phyloP scores from a whole-genome alignment of 1,140 invertebrate genomes.

The Charaxes varanes region DNA sequence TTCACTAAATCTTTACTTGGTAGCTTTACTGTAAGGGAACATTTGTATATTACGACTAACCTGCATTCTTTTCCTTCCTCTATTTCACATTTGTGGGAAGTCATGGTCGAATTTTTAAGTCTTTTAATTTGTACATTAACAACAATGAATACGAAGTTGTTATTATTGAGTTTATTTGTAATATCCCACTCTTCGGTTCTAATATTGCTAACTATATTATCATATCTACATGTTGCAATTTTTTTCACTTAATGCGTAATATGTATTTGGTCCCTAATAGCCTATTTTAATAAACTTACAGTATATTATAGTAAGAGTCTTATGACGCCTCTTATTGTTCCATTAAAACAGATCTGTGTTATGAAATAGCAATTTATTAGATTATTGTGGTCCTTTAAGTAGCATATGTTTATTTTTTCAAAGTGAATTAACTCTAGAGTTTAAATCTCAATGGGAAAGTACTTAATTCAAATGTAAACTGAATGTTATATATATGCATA shows the following conservation, averaged over 20 bases:
- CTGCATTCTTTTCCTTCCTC: too few relatives aligned
- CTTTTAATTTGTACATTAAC: too few relatives aligned
- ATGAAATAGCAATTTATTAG: slow-evolving; percentile 11
- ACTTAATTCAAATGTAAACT: slow-evolving; percentile 39
- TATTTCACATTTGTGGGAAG: too few relatives aligned
- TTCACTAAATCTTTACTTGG: slow-evolving; percentile 1
- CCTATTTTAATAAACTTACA: slow-evolving; percentile 10
- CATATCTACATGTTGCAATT: too few relatives aligned
- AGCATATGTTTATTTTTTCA: slow-evolving; percentile 15
- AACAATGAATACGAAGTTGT: too few relatives aligned
- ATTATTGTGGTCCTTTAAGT: slow-evolving; percentile 12
- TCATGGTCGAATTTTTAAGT: too few relatives aligned
- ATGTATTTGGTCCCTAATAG: too few relatives aligned
- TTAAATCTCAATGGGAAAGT: slow-evolving; percentile 38
- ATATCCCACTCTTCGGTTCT: too few relatives aligned
- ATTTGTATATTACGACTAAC: too few relatives aligned
- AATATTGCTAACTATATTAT: too few relatives aligned
- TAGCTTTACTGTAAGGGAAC: slow-evolving; percentile 14
- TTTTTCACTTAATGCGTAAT: too few relatives aligned
- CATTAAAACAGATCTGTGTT: slow-evolving; percentile 16
- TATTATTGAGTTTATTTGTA: too few relatives aligned
- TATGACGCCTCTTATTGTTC: slow-evolving; percentile 7
- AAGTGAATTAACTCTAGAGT: slow-evolving; percentile 15
- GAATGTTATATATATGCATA: slow-evolving; percentile 69
- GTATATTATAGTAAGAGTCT: slow-evolving; percentile 5